phyloP scores from a whole-genome alignment of 2,797 vertebrate species.

The Gila robusta region DNA sequence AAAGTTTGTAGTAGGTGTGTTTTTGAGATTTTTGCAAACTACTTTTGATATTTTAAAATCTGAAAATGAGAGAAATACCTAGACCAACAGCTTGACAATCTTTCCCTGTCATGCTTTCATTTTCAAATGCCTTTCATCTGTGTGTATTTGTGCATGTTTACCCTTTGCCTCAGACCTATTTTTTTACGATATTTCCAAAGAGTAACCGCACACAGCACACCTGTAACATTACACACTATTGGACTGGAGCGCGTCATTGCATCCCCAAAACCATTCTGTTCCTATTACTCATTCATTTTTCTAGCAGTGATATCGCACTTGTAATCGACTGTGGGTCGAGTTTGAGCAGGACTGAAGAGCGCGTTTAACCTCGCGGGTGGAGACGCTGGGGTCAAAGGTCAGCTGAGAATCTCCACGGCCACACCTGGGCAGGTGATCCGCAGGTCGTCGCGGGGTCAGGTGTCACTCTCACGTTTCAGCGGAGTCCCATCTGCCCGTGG shows the following conservation, averaged over 20 bases:
- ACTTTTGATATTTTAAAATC: neutral
- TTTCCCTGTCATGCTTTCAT: neutral
- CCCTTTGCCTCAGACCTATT: neutral
- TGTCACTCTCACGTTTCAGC: slow-evolving; percentile 77
- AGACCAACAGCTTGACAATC: neutral
- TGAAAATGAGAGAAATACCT: neutral
- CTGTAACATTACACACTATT: slow-evolving; percentile 19
- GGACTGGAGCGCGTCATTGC: neutral
- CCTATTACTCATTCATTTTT: slow-evolving; percentile 34
- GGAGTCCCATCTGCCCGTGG: slow-evolving; percentile 76
- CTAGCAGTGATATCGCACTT: slow-evolving; percentile 2
- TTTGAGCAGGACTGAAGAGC: slow-evolving; percentile 45
- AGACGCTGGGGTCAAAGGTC: slow-evolving; percentile 61
- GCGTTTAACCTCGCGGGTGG: slow-evolving; percentile 58
- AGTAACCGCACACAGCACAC: neutral
- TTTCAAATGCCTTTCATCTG: neutral
- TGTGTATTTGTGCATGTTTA: neutral
- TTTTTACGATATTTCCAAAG: neutral
- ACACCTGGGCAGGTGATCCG: slow-evolving; percentile 68
- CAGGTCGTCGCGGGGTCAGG: slow-evolving; percentile 72
- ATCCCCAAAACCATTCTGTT: slow-evolving; percentile 17
- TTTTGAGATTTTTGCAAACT: neutral
- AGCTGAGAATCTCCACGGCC: slow-evolving; percentile 67
- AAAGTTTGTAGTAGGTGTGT: too few species aligned
- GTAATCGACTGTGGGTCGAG: slow-evolving; percentile 27